Conservation (phyloP, 2,888 invertebrate genomes). For the Eudasyphora cyanicolor region DNA sequence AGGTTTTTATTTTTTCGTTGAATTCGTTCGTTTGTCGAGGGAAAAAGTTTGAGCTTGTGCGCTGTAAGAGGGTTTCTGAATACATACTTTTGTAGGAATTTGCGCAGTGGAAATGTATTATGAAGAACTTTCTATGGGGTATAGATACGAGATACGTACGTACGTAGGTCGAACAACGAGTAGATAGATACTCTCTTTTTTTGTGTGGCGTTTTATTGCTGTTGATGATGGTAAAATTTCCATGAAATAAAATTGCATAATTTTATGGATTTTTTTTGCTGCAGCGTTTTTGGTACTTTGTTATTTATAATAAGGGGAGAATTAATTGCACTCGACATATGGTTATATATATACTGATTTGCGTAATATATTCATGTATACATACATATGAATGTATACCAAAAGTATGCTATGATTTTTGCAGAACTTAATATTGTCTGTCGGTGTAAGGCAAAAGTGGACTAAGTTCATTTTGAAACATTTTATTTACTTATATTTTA, state of each 20-base stretch:
- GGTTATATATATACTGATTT: too few species aligned
- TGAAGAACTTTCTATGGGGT: slow-evolving; percentile 10
- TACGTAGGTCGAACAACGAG: not conserved
- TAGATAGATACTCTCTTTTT: not conserved
- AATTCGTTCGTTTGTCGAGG: slow-evolving; percentile 66
- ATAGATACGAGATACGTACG: not conserved
- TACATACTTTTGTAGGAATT: slow-evolving; percentile 79
- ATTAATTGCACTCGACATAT: not conserved
- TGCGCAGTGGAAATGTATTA: slow-evolving; percentile 74
- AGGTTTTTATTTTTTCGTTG: not conserved
- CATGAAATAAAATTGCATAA: slow-evolving; percentile 17
- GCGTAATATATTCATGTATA: not conserved
- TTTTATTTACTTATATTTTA: too few species aligned
- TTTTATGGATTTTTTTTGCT: not conserved
- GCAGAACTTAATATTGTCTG: not conserved
- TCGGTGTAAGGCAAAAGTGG: not conserved
- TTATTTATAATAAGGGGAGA: not conserved
- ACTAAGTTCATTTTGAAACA: too few species aligned
- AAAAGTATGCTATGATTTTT: slow-evolving; percentile 13
- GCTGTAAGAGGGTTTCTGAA: slow-evolving; percentile 78
- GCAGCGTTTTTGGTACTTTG: not conserved
- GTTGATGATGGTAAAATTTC: not conserved
- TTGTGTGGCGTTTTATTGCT: not conserved
- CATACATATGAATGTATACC: not conserved
- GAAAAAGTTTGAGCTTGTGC: slow-evolving; percentile 75